Percentiles rank a stretch among this genome's conserved stretches.
These are phyloP conservation scores for Slavum lentiscoides DNA, from an alignment of 2,888 invertebrate genomes.

Conservation along the genomic window DNA sequence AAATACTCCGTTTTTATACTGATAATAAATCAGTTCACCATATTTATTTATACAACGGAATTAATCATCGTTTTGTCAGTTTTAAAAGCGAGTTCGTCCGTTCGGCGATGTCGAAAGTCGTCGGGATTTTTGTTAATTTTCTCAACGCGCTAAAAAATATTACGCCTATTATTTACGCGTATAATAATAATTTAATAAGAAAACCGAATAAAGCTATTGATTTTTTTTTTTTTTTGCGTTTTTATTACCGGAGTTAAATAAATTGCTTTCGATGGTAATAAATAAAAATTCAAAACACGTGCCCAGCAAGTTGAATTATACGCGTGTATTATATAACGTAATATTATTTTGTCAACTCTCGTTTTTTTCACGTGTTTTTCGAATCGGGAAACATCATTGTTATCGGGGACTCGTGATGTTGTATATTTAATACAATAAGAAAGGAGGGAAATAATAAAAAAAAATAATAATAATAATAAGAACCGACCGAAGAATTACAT, in stretches of 20 bases:
- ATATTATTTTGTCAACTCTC: not conserved
- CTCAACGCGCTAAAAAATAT: too few relatives aligned
- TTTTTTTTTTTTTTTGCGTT: not conserved
- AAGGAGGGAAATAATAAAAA: too few relatives aligned
- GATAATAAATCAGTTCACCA: too few relatives aligned
- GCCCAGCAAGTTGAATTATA: not conserved
- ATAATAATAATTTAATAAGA: too few relatives aligned
- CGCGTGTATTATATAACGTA: not conserved
- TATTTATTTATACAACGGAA: too few relatives aligned
- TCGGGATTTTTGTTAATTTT: too few relatives aligned
- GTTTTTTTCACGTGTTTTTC: slow-evolving; percentile 23
- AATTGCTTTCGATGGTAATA: slow-evolving; percentile 16
- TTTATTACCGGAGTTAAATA: not conserved
- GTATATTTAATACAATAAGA: not conserved
- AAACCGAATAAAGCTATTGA: not conserved
- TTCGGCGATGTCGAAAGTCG: too few relatives aligned
- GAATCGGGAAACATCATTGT: slow-evolving; percentile 18
- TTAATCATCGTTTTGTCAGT: too few relatives aligned
- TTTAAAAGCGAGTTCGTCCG: too few relatives aligned
- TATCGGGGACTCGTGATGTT: slow-evolving; percentile 2
- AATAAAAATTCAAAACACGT: slow-evolving; percentile 42
- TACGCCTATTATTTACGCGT: too few relatives aligned
- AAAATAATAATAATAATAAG: not conserved
- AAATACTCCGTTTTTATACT: too few relatives aligned
- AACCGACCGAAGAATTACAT: not conserved